Percentiles rank a stretch among this genome's conserved stretches.
phyloP scores from a whole-genome alignment of 2,888 invertebrate species.

The Sceliomorpha sp. region DNA sequence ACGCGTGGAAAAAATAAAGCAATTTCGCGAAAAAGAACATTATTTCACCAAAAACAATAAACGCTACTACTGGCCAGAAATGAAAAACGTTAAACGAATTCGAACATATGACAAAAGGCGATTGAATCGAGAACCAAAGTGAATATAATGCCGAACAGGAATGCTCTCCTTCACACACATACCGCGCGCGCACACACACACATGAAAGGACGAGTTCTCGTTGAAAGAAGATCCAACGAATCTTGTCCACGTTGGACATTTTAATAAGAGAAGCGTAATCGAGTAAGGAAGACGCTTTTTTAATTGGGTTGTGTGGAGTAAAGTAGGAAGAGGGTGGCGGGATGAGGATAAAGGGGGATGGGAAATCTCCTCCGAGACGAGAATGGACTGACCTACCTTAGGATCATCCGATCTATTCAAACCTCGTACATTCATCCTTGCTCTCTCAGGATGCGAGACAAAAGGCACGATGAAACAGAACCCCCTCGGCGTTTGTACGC shows the following conservation, averaged over 20 bases:
- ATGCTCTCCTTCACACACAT: no score
- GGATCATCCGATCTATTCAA: slow-evolving; percentile 80
- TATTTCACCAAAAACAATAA: no score
- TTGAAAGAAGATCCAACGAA: slow-evolving; percentile 45
- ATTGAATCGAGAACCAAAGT: slow-evolving; percentile 22
- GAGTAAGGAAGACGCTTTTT: slow-evolving; percentile 46
- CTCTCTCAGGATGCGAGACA: slow-evolving; percentile 80
- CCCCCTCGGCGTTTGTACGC: slow-evolving; percentile 64
- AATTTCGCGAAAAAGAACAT: no score
- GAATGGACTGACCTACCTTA: slow-evolving; percentile 78
- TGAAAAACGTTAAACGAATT: background rate
- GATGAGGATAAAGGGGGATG: no score
- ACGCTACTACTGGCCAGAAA: no score
- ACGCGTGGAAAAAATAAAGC: no score
- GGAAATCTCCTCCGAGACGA: slow-evolving; percentile 54
- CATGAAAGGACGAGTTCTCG: no score
- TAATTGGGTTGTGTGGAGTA: slow-evolving; percentile 44
- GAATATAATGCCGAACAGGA: slow-evolving; percentile 29
- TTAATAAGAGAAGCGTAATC: slow-evolving; percentile 44
- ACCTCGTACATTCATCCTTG: slow-evolving; percentile 70
- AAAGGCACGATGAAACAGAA: slow-evolving; percentile 79
- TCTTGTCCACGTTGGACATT: slow-evolving; percentile 44
- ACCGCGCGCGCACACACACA: no score
- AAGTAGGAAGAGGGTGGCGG: no score
- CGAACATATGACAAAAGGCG: slow-evolving; percentile 13